Base-by-base conservation (phyloP, 2,888 invertebrate species). In the Psylliodes chrysocephalus region DNA sequence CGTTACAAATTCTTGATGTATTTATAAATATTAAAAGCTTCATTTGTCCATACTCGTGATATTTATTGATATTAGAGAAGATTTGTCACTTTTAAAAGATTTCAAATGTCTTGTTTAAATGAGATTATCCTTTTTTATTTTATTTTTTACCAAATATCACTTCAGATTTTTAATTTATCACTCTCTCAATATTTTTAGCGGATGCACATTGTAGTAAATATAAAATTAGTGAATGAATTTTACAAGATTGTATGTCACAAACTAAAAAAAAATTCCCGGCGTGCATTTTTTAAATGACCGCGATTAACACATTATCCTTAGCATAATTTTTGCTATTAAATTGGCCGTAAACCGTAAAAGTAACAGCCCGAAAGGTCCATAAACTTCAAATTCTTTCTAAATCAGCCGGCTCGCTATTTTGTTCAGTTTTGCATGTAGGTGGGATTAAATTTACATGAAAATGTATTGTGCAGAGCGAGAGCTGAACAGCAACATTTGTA, bases 381-480 rank as follows among this genome's bases (percentile, higher is more conserved):
- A 57, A 67, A 64, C 46, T 53, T 60, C 60, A 46, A 60, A 53
- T 60, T 60, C 60, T 52, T 60, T 53, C 33, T 42, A 63, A 53
- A 67, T 60, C 53, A 57, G 38, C 40, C 38, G 22, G 54, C 19
- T 56, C 18, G 66, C 54, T 59, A 42, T 63, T 60, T 60, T 42
- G 63, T 54, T 33, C 52, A 46, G 19, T 42, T 22, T 56, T 44
- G 55, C 51, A 63, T 64, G 66, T 66, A 66, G 66, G 66, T 57
- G 62, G 66, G 64, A 68, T 66, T 56, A 68, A 68, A 68, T 68
- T 66, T 64, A 64, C 68, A 66, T 66, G 64, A 68, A 66, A 68
- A 66, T 68, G 60, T 64, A 57, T 51, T 60, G 46, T 64, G 66
- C 56, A 25, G 46, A 54, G 49, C 59, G 61, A 30, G 33, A 52